Evolutionary conservation across 2,797 vertebrate species (phyloP), one percentile per base, ranked within the genome.

Genomic region (Enteromius anoplus): DNA sequence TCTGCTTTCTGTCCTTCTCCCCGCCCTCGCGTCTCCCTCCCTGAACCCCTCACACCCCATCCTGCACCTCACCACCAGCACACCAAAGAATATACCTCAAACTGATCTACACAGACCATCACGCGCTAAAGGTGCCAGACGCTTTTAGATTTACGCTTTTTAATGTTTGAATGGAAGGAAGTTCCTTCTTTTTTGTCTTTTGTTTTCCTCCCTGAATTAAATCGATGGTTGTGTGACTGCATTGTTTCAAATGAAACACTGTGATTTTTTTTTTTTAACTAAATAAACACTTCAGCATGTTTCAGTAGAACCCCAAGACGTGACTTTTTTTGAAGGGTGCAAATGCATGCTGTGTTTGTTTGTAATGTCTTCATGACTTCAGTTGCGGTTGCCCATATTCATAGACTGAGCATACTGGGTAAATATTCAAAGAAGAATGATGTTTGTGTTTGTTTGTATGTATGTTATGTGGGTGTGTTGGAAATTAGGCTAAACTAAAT

Each of bases 1-100:
- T 94, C 91, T 95, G 93, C 91, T 93, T 92, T 91, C 83, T 94
- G 84, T 89, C 88, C 80, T 80, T 91, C 81, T 86, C 85, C 70
- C 85, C 70, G n/a, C 79, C 80, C 83, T 77, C 76, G 14, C 73
- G 55, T 32, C 64, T 80, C n/a, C 75, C 73, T 62, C 78, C 75
- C 79, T 82, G 75, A 86, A 77, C 34, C 84, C 71, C 79, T 32
- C n/a, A 73, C 80, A 40, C 82, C 75, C 47, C 29, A 12, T 65
- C 65, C 73, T 58, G 17, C 78, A 86, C 71, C 75, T 85, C 64
- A 87, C 49, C 84, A 83, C 76, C 85, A 86, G 86, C 84, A 85
- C 73, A 80, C 49, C 81, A 84, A 78, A 88, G 75, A 84, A 80
- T 83, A 66, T 60, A 86, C 86, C 86, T 84, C 81, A 85, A 78